Evolutionary conservation across 2,113 vertebrate species (phyloP), one percentile per base, ranked within the genome.

Genomic region (Mus spicilegus): DNA sequence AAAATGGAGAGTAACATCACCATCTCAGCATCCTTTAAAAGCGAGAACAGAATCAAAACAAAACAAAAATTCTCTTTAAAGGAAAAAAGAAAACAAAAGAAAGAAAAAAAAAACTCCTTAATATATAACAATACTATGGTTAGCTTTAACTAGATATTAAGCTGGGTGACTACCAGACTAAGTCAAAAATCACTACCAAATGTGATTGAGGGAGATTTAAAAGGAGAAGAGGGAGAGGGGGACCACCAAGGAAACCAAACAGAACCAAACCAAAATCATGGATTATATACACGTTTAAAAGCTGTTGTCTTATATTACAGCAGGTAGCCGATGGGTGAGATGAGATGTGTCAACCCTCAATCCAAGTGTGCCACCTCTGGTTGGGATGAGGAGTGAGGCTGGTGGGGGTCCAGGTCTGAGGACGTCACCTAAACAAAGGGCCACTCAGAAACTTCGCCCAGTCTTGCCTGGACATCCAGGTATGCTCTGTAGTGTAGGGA

Each of bases 301-400:
- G 98, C 98, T 99, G 98, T 98, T 98, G 98, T 98, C 98, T 96
- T 98, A 99, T 99, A 99, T 99, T 99, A 99, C 99, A 99, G 99
- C 99, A 99, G 99, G 99, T 99, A 99, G 99, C 99, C 99, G 99
- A 99, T 99, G 99, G 97, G 98, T 99, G 99, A 99, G 99, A 99
- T 99, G 98, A 98, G 98, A 98, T 98, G 99, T 98, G 99, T 98
- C 97, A 98, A 98, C 98, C 97, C 98, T 97, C 98, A 98, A 98
- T 98, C 98, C 97, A 88, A 97, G 98, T 98, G 98, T 99, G 99
- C 99, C 99, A 98, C 98, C 99, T 99, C 98, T 98, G 96, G 87
- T 96, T 90, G 97, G 97, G 97, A 69, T 96, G 97, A 95, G 97
- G 97, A 97, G 97, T 97, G 98, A 99, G 97, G 99, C 98, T 99